Evolutionary conservation across 2,888 invertebrate species (phyloP), one percentile per base, ranked within the genome.

Genomic region (Clunio marinus): DNA sequence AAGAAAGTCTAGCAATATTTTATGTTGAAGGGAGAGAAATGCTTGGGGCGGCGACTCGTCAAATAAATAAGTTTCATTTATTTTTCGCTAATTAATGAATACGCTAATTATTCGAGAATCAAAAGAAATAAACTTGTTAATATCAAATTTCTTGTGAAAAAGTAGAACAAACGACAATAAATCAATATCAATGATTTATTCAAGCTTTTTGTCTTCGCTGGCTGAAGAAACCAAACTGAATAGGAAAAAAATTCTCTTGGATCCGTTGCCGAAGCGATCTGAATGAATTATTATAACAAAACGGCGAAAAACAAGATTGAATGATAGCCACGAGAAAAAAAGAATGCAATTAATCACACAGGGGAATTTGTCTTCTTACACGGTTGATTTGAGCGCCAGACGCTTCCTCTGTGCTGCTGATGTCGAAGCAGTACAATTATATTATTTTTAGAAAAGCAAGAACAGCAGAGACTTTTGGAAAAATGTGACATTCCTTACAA

Each of bases 311-410:
- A 62, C 62, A 62, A 41, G 41, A 62, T 35, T 62, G 62, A 62
- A 62, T 62, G 62, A 62, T 62, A 20, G 63, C 20, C 46, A 63
- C 25, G 46, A 46, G 45, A 10, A 46, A 45, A 27, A 25, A 63
- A 63, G 46, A 46, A 63, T 62, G 62, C 63, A 63, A 63, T 63
- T 63, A 63, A 46, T 63, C 63, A 63, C 45, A 46, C 17, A 63
- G 25, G 28, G n/a, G 41, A 41, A 37, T 57, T 46, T 60, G 35
- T 59, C 22, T 41, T 37, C 35, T 22, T 57, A 25, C 57, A 57
- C 27, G 57, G 57, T n/a, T 57, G 57, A 13, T 25, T 25, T n/a
- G n/a, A n/a, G n/a, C n/a, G n/a, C n/a, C n/a, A n/a, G n/a, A n/a
- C 41, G 10, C 41, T 41, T n/a, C 41, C 2, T 41, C 41, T n/a